Evolutionary conservation across 2,888 invertebrate species (phyloP), one percentile per base, ranked within the genome.

Genomic region (Scrobipalpa costella): DNA sequence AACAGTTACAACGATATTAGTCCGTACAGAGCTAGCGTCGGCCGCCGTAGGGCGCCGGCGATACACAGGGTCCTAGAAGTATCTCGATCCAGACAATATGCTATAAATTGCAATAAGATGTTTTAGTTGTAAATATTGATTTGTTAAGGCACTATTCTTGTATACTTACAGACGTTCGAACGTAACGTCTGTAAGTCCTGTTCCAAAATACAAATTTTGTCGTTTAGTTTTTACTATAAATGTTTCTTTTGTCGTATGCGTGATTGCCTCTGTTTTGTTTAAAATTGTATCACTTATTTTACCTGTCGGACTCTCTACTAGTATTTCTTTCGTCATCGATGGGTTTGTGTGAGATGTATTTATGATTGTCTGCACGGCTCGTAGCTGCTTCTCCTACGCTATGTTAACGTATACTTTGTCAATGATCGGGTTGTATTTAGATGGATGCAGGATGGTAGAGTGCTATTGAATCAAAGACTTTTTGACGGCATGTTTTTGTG

Each of bases 1-100:
- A 60, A 60, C 47, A 47, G 15, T 60, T 65, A 84, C 88, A 87
- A 88, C 87, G 87, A 87, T 79, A 77, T 80, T 80, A 82, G 79
- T 85, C 85, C 81, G 80, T 83, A 81, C 80, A 80, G 66, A 66
- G 65, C 69, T 74, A 74, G 72, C 79, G 80, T 81, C 81, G 73
- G 64, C 72, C 34, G 55, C 33, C 3, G 27, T 33, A n/a, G 7
- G 52, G 7, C 33, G 27, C 17, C 15, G 84, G 78, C 83, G 83
- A 78, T 85, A 81, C 87, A 88, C 88, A 89, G 88, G 88, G 88
- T 88, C 81, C 83, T 87, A 63, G 75, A 86, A 86, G 80, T 80
- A 75, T 74, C 75, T 71, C 72, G 74, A 75, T 74, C 75, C 79
- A 75, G 81, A 83, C 83, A 82, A 83, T 65, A 60, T 63, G 11